Conservation (phyloP, 2,113 vertebrate genomes). For the Peromyscus californicus region DNA sequence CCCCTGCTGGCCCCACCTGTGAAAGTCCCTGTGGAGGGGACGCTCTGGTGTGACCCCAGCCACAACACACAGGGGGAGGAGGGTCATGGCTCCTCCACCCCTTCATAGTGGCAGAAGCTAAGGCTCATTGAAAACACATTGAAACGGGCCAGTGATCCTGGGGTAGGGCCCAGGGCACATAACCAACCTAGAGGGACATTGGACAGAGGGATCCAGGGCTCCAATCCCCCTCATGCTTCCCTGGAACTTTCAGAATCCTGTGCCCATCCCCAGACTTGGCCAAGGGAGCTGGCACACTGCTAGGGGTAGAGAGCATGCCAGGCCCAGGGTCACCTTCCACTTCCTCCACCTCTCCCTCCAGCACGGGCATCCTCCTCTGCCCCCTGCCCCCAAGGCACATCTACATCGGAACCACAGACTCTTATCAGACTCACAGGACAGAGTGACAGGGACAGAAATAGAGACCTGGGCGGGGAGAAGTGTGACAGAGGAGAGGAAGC, state of each 20-base stretch:
- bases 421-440: background rate
- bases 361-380: background rate
- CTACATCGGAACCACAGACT: background rate
- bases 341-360: rapidly evolving
- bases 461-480: background rate
- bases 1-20: background rate
- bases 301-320: too few relatives aligned
- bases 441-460: background rate
- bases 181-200: background rate
- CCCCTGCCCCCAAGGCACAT: background rate
- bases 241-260: background rate
- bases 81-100: background rate
- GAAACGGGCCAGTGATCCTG: background rate
- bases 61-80: too few relatives aligned
- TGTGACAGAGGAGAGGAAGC: background rate
- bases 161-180: background rate
- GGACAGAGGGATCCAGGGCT: background rate
- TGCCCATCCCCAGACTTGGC: rapidly evolving
- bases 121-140: background rate
- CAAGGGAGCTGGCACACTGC: background rate
- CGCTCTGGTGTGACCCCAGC: background rate
- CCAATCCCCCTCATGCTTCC: background rate
- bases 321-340: background rate
- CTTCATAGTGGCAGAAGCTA: background rate
- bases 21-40: constrained; percentile 23